Conservation (phyloP, 2,113 vertebrate species). For the Mohoua ochrocephala region DNA sequence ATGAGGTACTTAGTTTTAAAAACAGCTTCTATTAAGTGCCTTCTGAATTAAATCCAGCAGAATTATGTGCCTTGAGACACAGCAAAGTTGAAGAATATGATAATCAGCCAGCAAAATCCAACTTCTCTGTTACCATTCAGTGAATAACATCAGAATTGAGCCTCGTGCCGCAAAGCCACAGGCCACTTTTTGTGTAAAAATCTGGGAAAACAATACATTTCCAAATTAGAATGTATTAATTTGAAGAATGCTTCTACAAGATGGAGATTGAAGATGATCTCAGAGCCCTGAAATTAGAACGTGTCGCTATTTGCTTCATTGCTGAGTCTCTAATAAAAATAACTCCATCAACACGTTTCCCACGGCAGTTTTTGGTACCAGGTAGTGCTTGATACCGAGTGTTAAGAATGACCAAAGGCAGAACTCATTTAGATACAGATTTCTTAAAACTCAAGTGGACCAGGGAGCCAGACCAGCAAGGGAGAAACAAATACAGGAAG, state of each 20-base stretch:
- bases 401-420: not conserved
- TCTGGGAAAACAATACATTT: not conserved
- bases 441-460: constrained; percentile 74
- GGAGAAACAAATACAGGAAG: not conserved
- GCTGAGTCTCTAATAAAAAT: not conserved
- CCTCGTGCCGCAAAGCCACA: not conserved
- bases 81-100: not conserved
- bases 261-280: not conserved
- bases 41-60: not conserved
- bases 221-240: not conserved
- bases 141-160: not conserved
- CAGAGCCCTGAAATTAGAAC: not conserved
- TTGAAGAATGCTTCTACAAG: not conserved
- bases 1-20: not conserved
- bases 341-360: not conserved
- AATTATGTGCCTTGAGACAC: not conserved
- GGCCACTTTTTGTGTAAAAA: not conserved
- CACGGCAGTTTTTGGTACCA: not conserved
- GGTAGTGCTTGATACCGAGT: not conserved
- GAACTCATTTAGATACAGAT: constrained; percentile 72
- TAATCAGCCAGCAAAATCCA: not conserved
- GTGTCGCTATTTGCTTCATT: not conserved
- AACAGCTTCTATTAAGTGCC: not conserved
- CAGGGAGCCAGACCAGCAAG: constrained; percentile 58
- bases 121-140: not conserved